Percentiles rank a stretch among this genome's conserved stretches.
These are phyloP conservation scores for Nerophis lumbriciformis DNA, from an alignment of 2,113 vertebrate genomes.

Conservation along the genomic window DNA sequence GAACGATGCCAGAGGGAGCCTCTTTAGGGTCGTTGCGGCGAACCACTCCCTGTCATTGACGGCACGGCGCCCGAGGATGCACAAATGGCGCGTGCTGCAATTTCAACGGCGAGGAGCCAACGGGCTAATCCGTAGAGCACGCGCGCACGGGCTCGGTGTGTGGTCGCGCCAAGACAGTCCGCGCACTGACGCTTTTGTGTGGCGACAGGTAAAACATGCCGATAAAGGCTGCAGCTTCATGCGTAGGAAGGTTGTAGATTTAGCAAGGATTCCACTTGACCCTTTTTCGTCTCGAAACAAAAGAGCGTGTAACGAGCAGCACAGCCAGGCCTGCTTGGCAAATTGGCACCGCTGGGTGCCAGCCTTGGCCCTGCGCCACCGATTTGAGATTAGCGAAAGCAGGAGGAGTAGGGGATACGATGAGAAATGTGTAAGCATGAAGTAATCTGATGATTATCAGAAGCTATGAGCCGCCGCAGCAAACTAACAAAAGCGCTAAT, in stretches of 20 bases:
- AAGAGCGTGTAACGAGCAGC: constrained; percentile 28
- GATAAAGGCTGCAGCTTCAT: constrained; percentile 11
- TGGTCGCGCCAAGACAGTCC: constrained; percentile 6
- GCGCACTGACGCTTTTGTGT: constrained; percentile 6
- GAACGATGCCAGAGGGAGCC: constrained; percentile 39
- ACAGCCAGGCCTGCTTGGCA: constrained; percentile 13
- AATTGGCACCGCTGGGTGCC: constrained; percentile 33
- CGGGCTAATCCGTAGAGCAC: too few relatives aligned
- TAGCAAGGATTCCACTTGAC: constrained; percentile 43
- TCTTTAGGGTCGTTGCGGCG: constrained; percentile 43
- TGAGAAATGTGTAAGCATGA: not conserved
- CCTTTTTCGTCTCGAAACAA: constrained; percentile 31
- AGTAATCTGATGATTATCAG: constrained; percentile 10
- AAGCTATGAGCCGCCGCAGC: not conserved
- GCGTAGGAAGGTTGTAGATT: constrained; percentile 31
- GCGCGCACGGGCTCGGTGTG: too few relatives aligned
- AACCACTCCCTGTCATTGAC: constrained; percentile 57
- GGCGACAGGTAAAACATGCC: not conserved
- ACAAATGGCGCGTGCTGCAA: constrained; percentile 15
- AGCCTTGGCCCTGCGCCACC: constrained; percentile 23
- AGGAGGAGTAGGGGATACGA: not conserved
- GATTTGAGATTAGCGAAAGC: constrained; percentile 25
- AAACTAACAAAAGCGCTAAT: not conserved
- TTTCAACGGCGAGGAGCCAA: constrained; percentile 8
- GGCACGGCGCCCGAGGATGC: constrained; percentile 27